Percentiles rank a stretch among this genome's conserved stretches.
phyloP scores from a whole-genome alignment of 2,113 vertebrate species.

The Pygoscelis antarcticus region DNA sequence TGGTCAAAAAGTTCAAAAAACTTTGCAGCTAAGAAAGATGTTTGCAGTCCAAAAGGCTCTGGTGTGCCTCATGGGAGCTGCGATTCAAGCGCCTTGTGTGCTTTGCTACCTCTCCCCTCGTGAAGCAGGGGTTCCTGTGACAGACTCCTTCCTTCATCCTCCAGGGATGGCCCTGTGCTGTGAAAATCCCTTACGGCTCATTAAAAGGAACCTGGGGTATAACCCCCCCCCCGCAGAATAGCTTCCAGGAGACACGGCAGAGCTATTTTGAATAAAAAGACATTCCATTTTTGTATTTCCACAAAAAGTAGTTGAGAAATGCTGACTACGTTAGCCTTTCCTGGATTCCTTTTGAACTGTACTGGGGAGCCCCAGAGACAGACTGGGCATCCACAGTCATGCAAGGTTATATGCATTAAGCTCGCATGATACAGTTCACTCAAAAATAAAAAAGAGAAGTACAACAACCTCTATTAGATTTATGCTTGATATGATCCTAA shows the following conservation, averaged over 20 bases:
- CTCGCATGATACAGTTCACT: not conserved
- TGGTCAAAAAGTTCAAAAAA: not conserved
- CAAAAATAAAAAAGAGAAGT: not conserved
- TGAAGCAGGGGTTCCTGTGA: not conserved
- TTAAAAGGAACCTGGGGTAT: not conserved
- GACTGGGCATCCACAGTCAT: not conserved
- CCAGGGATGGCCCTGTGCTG: not conserved
- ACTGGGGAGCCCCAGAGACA: not conserved
- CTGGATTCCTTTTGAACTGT: not conserved
- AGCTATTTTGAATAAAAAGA: not conserved
- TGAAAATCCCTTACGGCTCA: not conserved
- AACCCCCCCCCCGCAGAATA: not conserved
- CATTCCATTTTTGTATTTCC: not conserved
- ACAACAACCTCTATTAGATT: not conserved
- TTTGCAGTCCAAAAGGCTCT: not conserved
- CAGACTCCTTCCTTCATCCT: not conserved
- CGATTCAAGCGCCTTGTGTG: fast-evolving
- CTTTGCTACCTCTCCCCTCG: not conserved
- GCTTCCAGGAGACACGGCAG: not conserved
- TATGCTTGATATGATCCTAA: not conserved
- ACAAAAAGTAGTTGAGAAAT: not conserved
- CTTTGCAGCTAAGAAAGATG: not conserved
- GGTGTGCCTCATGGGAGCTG: not conserved
- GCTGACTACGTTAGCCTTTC: not conserved
- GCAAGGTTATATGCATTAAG: not conserved